Conservation (phyloP, 53 echinoderm and acorn worm species). For the Echinometra lucunter region DNA sequence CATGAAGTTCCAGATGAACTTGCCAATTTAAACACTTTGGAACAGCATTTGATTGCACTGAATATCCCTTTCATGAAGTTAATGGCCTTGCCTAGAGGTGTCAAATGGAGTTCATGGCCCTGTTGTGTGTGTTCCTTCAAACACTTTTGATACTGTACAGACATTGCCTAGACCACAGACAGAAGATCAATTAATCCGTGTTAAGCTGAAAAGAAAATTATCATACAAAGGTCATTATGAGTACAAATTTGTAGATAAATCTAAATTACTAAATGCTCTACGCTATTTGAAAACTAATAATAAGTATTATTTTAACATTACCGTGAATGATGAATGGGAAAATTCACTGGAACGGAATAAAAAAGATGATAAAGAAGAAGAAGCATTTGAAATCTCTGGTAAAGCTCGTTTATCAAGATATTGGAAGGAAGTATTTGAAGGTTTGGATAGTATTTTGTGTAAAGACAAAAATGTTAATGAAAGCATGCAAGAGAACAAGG, state of each 20-base stretch:
- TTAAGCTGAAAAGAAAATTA: conserved; percentile 79
- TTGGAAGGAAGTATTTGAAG: neutral
- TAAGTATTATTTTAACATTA: conserved; percentile 66
- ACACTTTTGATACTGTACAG: conserved; percentile 48
- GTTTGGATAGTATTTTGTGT: neutral
- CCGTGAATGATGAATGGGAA: conserved; percentile 65
- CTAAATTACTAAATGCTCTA: conserved; percentile 68
- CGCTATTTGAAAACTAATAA: conserved; percentile 72
- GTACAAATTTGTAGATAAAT: conserved; percentile 76
- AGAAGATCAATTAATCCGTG: conserved; percentile 75
- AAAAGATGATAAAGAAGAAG: conserved; percentile 58
- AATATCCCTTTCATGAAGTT: conserved; percentile 80
- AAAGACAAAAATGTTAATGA: neutral
- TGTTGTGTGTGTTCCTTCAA: conserved; percentile 73
- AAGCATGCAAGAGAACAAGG: neutral
- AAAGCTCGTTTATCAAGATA: neutral
- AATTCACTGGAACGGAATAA: conserved; percentile 47
- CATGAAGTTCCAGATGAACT: conserved; percentile 48
- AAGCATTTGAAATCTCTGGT: neutral
- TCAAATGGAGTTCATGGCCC: conserved; percentile 74
- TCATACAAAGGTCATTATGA: conserved; percentile 76
- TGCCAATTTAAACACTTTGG: conserved; percentile 38
- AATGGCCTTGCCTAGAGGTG: conserved; percentile 68
- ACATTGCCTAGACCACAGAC: conserved; percentile 62
- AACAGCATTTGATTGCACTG: conserved; percentile 74